These are phyloP conservation scores for Notechis scutatus DNA, from an alignment of 2,113 vertebrate species.

Conservation along the genomic window DNA sequence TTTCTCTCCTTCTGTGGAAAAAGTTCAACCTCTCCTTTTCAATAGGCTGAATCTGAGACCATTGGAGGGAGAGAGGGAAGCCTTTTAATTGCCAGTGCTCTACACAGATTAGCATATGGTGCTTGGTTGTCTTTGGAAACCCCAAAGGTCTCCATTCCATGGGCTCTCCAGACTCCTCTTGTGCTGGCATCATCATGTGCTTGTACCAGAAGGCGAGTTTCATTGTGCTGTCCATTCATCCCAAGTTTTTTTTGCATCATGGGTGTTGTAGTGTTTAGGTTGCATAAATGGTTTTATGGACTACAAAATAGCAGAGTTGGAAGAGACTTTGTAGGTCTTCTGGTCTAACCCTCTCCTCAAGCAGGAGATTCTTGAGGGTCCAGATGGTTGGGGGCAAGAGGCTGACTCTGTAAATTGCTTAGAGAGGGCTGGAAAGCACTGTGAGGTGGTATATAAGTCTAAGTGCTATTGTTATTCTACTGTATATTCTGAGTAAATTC, in stretches of 20 bases:
- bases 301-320: no score
- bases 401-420: no score
- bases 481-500: no score
- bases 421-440: no score
- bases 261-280: neutral
- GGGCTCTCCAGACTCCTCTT: neutral
- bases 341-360: no score
- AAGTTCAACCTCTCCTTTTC: neutral
- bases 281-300: neutral
- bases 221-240: neutral
- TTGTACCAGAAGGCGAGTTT: neutral
- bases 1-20: fast-evolving
- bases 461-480: no score
- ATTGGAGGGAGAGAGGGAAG: no score
- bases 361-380: no score
- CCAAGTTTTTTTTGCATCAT: neutral
- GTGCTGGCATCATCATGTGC: neutral
- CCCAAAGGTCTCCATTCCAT: neutral
- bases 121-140: neutral
- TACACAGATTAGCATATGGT: neutral
- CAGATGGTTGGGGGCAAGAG: no score
- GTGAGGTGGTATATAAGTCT: no score
- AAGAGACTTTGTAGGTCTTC: no score
- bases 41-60: neutral
- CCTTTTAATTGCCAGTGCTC: neutral